Percentiles rank a stretch among this genome's conserved stretches.
Conservation (phyloP, 2,797 vertebrate genomes). For the Onychomys torridus region DNA sequence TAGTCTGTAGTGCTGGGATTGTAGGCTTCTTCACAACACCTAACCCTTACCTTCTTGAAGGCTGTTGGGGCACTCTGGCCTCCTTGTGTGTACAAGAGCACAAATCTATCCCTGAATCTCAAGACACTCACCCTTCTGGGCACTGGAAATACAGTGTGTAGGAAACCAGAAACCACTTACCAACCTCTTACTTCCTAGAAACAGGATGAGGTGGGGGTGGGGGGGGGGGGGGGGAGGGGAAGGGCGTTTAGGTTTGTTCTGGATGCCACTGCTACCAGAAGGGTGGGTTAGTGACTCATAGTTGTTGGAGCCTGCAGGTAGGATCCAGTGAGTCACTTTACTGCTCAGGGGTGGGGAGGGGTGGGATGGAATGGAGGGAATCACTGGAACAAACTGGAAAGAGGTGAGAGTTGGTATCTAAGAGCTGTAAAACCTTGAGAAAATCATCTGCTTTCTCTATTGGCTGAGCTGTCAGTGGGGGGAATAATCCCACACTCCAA, state of each 20-base stretch:
- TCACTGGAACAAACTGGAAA: not conserved
- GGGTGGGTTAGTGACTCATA: not conserved
- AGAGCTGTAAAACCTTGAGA: not conserved
- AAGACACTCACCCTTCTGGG: not conserved
- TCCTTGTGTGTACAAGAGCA: not conserved
- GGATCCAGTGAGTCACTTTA: slow-evolving; percentile 39
- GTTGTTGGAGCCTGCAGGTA: not conserved
- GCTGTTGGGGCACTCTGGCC: not conserved
- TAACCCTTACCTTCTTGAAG: not conserved
- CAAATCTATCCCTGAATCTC: not conserved
- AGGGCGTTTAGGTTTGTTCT: not conserved
- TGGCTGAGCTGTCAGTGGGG: not conserved
- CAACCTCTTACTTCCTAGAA: too few species aligned
- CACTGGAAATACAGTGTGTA: not conserved
- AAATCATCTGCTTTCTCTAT: not conserved
- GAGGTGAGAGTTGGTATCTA: not conserved
- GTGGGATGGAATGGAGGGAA: not conserved
- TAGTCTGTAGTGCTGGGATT: not conserved
- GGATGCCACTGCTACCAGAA: not conserved
- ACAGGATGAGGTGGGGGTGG: not conserved
- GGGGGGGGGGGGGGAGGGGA: not conserved
- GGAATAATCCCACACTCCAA: not conserved
- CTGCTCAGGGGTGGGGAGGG: not conserved
- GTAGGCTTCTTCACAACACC: not conserved
- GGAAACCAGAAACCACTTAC: not conserved